Conservation (phyloP, 2,888 invertebrate genomes). For the Drosophila lutescens region DNA sequence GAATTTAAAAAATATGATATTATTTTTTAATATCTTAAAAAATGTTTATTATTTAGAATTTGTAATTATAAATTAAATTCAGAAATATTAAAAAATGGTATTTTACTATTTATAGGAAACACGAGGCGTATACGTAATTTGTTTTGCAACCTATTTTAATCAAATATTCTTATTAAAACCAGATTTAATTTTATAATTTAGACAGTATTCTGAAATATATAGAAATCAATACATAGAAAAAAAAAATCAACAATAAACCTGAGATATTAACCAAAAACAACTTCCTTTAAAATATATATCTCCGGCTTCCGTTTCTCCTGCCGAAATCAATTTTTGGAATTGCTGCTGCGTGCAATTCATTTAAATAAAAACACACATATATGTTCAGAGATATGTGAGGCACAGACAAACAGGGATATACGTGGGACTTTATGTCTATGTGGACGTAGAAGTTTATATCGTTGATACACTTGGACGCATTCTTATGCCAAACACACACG, state of each 20-base stretch:
- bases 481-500: slow-evolving; percentile 43
- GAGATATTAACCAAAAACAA: too few relatives aligned
- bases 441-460: slow-evolving; percentile 58
- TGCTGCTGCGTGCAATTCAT: slow-evolving; percentile 16
- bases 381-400: neutral
- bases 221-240: too few relatives aligned
- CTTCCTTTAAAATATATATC: too few relatives aligned
- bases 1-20: neutral
- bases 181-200: too few relatives aligned
- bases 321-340: slow-evolving; percentile 28
- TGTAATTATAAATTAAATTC: too few relatives aligned
- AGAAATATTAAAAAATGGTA: too few relatives aligned
- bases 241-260: too few relatives aligned
- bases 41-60: neutral
- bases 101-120: neutral
- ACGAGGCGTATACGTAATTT: neutral
- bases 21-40: neutral
- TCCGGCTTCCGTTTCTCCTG: neutral
- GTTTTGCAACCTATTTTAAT: too few relatives aligned
- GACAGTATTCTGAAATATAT: too few relatives aligned
- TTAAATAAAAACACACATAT: slow-evolving; percentile 30
- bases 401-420: slow-evolving; percentile 6
- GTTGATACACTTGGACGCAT: slow-evolving; percentile 64
- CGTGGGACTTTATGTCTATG: slow-evolving; percentile 17
- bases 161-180: too few relatives aligned